These are phyloP conservation scores for Drosophila maculinotata DNA, from an alignment of 2,888 invertebrate species.

Conservation along the genomic window DNA sequence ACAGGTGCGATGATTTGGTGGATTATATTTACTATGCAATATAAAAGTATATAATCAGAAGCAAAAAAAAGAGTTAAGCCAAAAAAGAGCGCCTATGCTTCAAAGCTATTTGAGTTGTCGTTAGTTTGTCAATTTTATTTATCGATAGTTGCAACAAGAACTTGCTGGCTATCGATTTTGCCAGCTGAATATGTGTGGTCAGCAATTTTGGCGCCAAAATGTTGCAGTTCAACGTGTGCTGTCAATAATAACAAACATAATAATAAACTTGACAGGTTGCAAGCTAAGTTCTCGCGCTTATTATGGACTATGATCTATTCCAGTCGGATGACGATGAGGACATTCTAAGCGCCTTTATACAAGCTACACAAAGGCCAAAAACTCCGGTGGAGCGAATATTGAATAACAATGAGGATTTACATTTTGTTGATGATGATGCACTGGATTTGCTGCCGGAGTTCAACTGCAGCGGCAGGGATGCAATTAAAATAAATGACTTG, in stretches of 20 bases:
- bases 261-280: too few relatives aligned
- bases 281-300: not conserved
- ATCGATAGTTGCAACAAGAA: slow-evolving; percentile 4
- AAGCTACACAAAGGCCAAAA: slow-evolving; percentile 68
- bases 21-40: too few relatives aligned
- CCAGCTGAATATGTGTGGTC: slow-evolving; percentile 1
- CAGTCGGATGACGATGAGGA: slow-evolving; percentile 84
- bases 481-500: slow-evolving; percentile 63
- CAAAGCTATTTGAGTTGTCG: too few relatives aligned
- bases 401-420: not conserved
- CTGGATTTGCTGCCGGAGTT: slow-evolving; percentile 77
- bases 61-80: too few relatives aligned
- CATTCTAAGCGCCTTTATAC: slow-evolving; percentile 76
- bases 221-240: slow-evolving; percentile 6
- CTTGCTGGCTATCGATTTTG: not conserved
- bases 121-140: not conserved
- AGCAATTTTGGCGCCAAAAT: slow-evolving; percentile 16
- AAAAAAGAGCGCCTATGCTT: too few relatives aligned
- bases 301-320: slow-evolving; percentile 85
- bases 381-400: not conserved
- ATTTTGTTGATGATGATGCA: slow-evolving; percentile 3
- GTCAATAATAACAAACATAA: slow-evolving; percentile 1
- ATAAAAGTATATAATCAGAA: too few relatives aligned
- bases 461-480: slow-evolving; percentile 81
- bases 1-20: too few relatives aligned